Conservation (phyloP, 2,888 invertebrate genomes). For the Zhuqinia jingwanae region DNA sequence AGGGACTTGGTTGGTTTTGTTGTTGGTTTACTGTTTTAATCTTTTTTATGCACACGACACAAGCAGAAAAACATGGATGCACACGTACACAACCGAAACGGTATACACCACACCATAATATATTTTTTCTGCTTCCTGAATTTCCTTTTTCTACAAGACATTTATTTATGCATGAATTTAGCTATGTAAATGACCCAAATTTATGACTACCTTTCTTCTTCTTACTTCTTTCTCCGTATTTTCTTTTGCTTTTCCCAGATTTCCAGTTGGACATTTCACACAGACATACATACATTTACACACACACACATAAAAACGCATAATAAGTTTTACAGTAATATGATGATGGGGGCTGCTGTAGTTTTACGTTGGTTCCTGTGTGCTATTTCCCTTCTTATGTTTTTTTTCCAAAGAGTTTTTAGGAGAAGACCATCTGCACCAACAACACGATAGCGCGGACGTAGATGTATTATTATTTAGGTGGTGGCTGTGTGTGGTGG, state of each 20-base stretch:
- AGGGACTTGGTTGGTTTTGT: slow-evolving; percentile 24
- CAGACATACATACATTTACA: not conserved
- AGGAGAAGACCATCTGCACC: slow-evolving; percentile 48
- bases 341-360: not conserved
- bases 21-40: slow-evolving; percentile 62
- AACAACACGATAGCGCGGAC: not conserved
- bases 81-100: not conserved
- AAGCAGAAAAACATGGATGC: not conserved
- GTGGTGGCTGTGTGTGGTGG: not conserved
- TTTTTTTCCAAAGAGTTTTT: too few relatives aligned
- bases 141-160: slow-evolving; percentile 65
- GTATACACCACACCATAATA: too few relatives aligned
- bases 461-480: slow-evolving; percentile 39
- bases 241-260: not conserved
- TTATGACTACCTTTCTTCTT: slow-evolving; percentile 63
- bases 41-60: slow-evolving; percentile 27
- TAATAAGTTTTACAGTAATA: not conserved
- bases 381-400: too few relatives aligned
- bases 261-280: slow-evolving; percentile 48
- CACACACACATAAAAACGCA: not conserved
- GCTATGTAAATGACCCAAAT: slow-evolving; percentile 70
- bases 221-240: not conserved
- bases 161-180: slow-evolving; percentile 70
- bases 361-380: not conserved
- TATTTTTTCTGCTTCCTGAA: slow-evolving; percentile 50